Conservation (phyloP, 2,113 vertebrate genomes). For the Dermatemys mawii region DNA sequence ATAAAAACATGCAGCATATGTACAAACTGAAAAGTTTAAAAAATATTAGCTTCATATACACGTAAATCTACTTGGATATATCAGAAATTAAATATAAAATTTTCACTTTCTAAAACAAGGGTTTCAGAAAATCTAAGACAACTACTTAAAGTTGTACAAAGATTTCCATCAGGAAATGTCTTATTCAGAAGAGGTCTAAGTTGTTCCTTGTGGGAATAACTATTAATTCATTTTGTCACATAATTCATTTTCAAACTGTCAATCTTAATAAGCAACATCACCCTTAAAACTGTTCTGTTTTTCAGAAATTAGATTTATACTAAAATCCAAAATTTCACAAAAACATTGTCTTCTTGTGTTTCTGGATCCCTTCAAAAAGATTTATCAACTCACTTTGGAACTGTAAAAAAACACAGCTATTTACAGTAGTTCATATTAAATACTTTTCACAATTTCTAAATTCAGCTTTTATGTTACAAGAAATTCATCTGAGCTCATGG, state of each 20-base stretch:
- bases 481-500: slow-evolving; percentile 78
- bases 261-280: slow-evolving; percentile 77
- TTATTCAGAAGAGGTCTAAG: slow-evolving; percentile 67
- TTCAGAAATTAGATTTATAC: slow-evolving; percentile 80
- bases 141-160: slow-evolving; percentile 85
- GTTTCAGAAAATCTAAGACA: slow-evolving; percentile 82
- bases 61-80: slow-evolving; percentile 85
- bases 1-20: slow-evolving; percentile 86
- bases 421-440: slow-evolving; percentile 88
- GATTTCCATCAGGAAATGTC: slow-evolving; percentile 80
- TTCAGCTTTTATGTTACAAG: slow-evolving; percentile 84
- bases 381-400: slow-evolving; percentile 84
- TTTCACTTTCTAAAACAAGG: slow-evolving; percentile 79
- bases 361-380: slow-evolving; percentile 83
- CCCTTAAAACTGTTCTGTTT: slow-evolving; percentile 84
- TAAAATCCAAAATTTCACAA: slow-evolving; percentile 83
- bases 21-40: slow-evolving; percentile 85
- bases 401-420: slow-evolving; percentile 86
- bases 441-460: slow-evolving; percentile 85
- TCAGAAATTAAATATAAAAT: slow-evolving; percentile 86
- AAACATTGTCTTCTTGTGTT: slow-evolving; percentile 79
- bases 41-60: slow-evolving; percentile 89
- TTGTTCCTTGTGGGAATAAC: slow-evolving; percentile 70
- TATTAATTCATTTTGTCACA: slow-evolving; percentile 74
- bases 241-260: slow-evolving; percentile 76